Base-by-base conservation (phyloP, 1,140 invertebrate species). In the Doryteuthis pealeii region DNA sequence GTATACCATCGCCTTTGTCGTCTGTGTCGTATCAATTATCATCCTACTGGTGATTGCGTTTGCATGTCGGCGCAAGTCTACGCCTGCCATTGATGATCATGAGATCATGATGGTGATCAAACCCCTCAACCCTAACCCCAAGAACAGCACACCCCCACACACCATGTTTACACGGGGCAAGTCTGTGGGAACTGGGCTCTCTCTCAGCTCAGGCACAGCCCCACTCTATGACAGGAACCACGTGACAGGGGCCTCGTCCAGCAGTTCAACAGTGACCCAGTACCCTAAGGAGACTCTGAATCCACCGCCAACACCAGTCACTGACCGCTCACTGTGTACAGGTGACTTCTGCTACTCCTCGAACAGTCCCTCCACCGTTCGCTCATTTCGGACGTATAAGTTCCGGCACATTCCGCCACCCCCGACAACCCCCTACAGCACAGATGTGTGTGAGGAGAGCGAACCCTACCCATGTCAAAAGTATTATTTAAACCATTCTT, bases 361-460 rank as follows among this genome's bases (percentile, higher is more conserved):
- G 15, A 82, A 84, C 75, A 82, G 81, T 81, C 80, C 86, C 65
- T 82, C 86, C 33, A 86, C 85, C 45, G 78, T 87, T 58, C 79
- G 84, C 74, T 86, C 86, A 22, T 83, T 94, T 85, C 90, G 93
- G 31, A 92, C 93, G 83, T 94, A 95, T 85, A 79, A 77, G 76
- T 81, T 78, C 26, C 91, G 93, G 77, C 91, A 95, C 89, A 92
- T 93, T 79, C 94, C 94, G 1, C 96, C 96, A 26, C 95, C 95
- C 1, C 95, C 95, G 4, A 97, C 96, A 5, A 97, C 96, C 10
- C 96, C 96, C 0, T 97, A 95, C 85, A 95, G 94, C 78, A 97
- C 96, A 2, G 96, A 97, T 85, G 93, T 96, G 15, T 96, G 94
- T 85, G 94, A 96, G 82, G 95, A 96, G 75, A 87, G 86, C 77